Evolutionary conservation across 2,888 invertebrate species (phyloP).

Genomic region (Drosophila merina): DNA sequence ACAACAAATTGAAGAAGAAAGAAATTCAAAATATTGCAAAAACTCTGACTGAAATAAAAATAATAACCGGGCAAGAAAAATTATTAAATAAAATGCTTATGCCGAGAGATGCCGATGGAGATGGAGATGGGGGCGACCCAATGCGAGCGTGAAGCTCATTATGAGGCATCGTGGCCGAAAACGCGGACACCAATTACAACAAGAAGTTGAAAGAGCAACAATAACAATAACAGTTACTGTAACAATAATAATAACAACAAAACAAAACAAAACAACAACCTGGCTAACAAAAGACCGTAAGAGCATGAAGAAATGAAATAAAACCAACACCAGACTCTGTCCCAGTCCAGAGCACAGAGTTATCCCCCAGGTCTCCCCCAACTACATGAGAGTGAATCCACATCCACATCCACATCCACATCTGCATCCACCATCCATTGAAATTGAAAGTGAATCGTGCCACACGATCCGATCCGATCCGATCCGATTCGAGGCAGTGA

Average conservation of each 20-base stretch:
- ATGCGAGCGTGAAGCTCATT: conserved; percentile 76
- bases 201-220: conserved; percentile 6
- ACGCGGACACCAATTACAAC: conserved; percentile 49
- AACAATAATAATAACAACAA: conserved; percentile 40
- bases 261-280: conserved; percentile 37
- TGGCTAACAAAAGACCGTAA: conserved; percentile 54
- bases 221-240: conserved; percentile 16
- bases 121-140: conserved; percentile 55
- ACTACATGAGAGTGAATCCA: conserved; percentile 47
- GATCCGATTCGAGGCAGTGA: conserved; percentile 40
- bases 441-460: conserved; percentile 82
- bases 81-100: conserved; percentile 48
- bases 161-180: conserved; percentile 55
- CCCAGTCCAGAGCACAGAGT: conserved; percentile 47
- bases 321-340: conserved; percentile 66
- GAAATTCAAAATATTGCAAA: conserved; percentile 71
- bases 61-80: conserved; percentile 12
- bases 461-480: conserved; percentile 64
- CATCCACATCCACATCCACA: conserved; percentile 29
- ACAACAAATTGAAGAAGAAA: conserved; percentile 45
- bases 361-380: conserved; percentile 17
- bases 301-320: conserved; percentile 77
- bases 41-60: conserved; percentile 36
- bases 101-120: conserved; percentile 8
- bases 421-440: conserved; percentile 48